Evolutionary conservation across 1,140 invertebrate genomes (phyloP).

Genomic region (Heliconius himera): DNA sequence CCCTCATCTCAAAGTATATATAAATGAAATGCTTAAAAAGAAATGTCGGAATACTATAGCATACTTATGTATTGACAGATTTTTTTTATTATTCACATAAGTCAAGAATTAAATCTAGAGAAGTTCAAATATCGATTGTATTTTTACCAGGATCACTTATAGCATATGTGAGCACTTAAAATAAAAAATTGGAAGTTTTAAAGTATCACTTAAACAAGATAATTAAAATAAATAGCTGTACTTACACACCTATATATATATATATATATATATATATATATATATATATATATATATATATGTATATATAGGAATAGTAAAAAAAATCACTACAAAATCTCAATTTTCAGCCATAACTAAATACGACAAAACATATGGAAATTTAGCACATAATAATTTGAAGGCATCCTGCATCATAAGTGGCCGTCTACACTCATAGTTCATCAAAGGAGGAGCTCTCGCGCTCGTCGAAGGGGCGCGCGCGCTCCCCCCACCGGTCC

Average conservation of each 20-base stretch:
- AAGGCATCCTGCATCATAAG: slow-evolving; percentile 25
- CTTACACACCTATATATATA: no score
- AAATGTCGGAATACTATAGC: not conserved
- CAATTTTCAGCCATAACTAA: not conserved
- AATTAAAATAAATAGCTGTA: no score
- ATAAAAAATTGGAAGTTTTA: not conserved
- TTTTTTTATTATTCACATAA: no score
- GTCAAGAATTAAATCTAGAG: no score
- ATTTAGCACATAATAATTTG: slow-evolving; percentile 9
- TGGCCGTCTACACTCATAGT: slow-evolving; percentile 62
- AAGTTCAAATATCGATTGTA: no score
- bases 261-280: not conserved
- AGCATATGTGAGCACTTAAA: not conserved
- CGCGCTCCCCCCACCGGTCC: slow-evolving; percentile 77
- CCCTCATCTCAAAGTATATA: no score
- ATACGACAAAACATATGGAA: not conserved
- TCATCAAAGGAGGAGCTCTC: slow-evolving; percentile 74
- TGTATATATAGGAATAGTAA: not conserved
- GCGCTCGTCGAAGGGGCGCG: slow-evolving; percentile 72
- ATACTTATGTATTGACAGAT: not conserved
- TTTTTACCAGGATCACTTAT: no score
- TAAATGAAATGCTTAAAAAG: no score
- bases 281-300: not conserved
- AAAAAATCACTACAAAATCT: not conserved
- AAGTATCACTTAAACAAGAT: not conserved